Evolutionary conservation across 2,113 vertebrate species (phyloP), one percentile per base, ranked within the genome.

Genomic region (Myxocyprinus asiaticus): DNA sequence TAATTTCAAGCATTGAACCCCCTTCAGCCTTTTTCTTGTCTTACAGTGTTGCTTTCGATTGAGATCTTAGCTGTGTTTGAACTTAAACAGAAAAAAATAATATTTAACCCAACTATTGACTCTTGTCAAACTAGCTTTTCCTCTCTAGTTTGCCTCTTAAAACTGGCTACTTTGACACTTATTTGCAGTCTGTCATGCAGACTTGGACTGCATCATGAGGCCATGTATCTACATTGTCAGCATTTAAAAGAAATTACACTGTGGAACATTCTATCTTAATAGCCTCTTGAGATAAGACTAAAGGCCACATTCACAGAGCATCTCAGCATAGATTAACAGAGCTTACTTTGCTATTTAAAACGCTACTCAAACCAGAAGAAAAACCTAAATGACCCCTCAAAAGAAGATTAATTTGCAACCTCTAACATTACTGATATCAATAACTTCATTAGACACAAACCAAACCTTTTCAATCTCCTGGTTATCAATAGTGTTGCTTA

Each of bases 221-320:
- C 48, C 3, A 11, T 62, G 71, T 33, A 44, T 5, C 58, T 51
- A 74, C 56, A 61, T 63, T 48, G 59, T 76, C 61, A 45, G 9
- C 67, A 47, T 72, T 72, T 48, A 7, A 48, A 63, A 72, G 61
- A 66, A 77, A 77, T 22, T 9, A 42, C 73, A 58, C 44, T 62
- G 47, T 56, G 67, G 61, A 64, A 80, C 61, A 43, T 77, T 82
- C 47, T 51, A 65, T 77, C 80, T 82, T 8, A 15, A 82, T 51
- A 66, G 67, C 45, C 75, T 72, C 44, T 82, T 8, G 12, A 72
- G 80, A 77, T 82, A 72, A 67, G 9, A 50, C 33, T 5, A 63
- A 33, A 8, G 73, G 73, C 48, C 48, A 53, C 73, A 76, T 55
- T 76, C 22, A 76, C 17, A 76, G 6, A 58, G 14, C 55, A 58